These are phyloP conservation scores for Hofmannophila pseudospretella DNA, from an alignment of 2,888 invertebrate genomes.

Conservation along the genomic window DNA sequence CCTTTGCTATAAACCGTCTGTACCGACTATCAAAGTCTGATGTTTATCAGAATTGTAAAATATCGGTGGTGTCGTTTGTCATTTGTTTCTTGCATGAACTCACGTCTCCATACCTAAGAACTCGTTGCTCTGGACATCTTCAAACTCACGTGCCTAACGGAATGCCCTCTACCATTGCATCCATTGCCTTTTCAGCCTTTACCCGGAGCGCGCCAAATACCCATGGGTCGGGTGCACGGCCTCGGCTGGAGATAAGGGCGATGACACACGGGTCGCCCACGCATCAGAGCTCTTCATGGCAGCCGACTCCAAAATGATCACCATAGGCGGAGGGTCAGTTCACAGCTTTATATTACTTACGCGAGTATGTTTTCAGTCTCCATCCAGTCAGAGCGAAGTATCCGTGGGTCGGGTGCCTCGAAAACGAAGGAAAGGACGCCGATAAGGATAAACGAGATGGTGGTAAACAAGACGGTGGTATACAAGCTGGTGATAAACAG, in stretches of 20 bases:
- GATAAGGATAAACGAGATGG: conserved; percentile 32
- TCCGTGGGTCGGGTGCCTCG: conserved; percentile 94
- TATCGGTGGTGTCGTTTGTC: too few relatives aligned
- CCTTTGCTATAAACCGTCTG: too few relatives aligned
- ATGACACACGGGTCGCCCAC: conserved; percentile 84
- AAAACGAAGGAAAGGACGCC: conserved; percentile 57
- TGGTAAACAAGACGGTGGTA: conserved; percentile 77
- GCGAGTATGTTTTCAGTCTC: conserved; percentile 57
- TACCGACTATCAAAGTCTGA: too few relatives aligned
- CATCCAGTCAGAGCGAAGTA: conserved; percentile 91
- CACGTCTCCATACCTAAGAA: too few relatives aligned
- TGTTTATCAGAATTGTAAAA: too few relatives aligned
- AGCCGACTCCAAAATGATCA: conserved; percentile 95
- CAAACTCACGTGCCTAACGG: too few relatives aligned
- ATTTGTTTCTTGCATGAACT: too few relatives aligned
- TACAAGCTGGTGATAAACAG: conserved; percentile 84
- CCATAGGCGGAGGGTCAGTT: conserved; percentile 96
- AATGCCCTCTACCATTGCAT: conserved; percentile 4
- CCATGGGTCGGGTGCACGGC: conserved; percentile 91
- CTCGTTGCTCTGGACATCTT: too few relatives aligned
- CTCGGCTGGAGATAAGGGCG: conserved; percentile 53
- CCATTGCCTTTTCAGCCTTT: conserved; percentile 70
- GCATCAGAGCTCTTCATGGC: conserved; percentile 97
- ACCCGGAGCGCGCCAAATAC: conserved; percentile 93
- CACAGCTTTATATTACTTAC: conserved; percentile 2